Conservation (phyloP, 2,888 invertebrate species). For the Schrankia costaestrigalis region DNA sequence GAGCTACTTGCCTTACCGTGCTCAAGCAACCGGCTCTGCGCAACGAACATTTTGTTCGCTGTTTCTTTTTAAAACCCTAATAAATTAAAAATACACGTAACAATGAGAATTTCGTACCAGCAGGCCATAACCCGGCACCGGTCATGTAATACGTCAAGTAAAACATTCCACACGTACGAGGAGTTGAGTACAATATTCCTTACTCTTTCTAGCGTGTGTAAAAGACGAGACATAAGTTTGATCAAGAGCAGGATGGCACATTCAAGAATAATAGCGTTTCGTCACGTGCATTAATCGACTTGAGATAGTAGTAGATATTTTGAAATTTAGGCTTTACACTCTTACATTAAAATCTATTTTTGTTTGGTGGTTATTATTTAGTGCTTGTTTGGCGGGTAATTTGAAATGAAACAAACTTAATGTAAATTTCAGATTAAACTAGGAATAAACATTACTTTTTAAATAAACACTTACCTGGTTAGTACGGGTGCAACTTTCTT, state of each 20-base stretch:
- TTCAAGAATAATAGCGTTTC: slow-evolving; percentile 30
- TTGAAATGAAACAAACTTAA: slow-evolving; percentile 17
- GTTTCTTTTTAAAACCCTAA: slow-evolving; percentile 55
- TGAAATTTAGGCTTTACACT: slow-evolving; percentile 24
- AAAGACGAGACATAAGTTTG: slow-evolving; percentile 23
- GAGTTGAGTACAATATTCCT: slow-evolving; percentile 34
- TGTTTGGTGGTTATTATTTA: slow-evolving; percentile 5
- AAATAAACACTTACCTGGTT: slow-evolving; percentile 48
- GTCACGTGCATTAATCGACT: slow-evolving; percentile 50
- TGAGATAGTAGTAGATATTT: slow-evolving; percentile 15
- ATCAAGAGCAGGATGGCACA: slow-evolving; percentile 40
- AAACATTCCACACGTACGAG: slow-evolving; percentile 46
- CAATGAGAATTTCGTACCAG: slow-evolving; percentile 20
- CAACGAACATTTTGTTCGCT: slow-evolving; percentile 43
- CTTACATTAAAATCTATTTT: slow-evolving; percentile 13
- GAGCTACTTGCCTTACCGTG: slow-evolving; percentile 24
- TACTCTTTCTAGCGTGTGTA: slow-evolving; percentile 23
- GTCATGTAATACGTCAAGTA: slow-evolving; percentile 43
- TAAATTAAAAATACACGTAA: slow-evolving; percentile 41
- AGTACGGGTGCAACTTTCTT: slow-evolving; percentile 41
- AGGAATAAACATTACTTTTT: not conserved
- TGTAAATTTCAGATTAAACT: slow-evolving; percentile 9
- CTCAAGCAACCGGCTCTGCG: slow-evolving; percentile 41
- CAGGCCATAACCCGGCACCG: slow-evolving; percentile 34
- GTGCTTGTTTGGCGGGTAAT: slow-evolving; percentile 36